Evolutionary conservation across 2,888 invertebrate species (phyloP).

Genomic region (Nipponacmea schrenckii): DNA sequence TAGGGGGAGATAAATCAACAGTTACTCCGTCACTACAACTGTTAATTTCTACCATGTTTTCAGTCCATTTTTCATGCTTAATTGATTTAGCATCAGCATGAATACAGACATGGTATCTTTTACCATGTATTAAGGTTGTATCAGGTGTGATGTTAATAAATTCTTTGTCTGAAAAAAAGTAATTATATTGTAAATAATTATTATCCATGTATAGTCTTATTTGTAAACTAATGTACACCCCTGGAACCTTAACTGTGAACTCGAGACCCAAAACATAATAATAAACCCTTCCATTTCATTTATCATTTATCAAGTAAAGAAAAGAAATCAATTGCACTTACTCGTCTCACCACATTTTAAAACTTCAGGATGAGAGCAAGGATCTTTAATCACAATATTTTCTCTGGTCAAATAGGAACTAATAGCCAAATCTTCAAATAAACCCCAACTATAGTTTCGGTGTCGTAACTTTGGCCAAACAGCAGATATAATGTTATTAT

Average conservation of each 20-base stretch:
- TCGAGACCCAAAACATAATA: too few relatives aligned
- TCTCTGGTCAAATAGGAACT: neutral
- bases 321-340: neutral
- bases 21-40: constrained; percentile 48
- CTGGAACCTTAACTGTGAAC: too few relatives aligned
- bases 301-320: too few relatives aligned
- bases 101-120: constrained; percentile 36
- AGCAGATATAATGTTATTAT: constrained; percentile 30
- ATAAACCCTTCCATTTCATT: too few relatives aligned
- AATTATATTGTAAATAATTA: neutral
- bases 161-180: neutral
- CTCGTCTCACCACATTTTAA: constrained; percentile 18
- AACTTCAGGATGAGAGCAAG: constrained; percentile 3
- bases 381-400: constrained; percentile 7
- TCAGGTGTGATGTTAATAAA: neutral
- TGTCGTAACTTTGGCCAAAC: constrained; percentile 33
- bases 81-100: constrained; percentile 32
- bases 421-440: constrained; percentile 13
- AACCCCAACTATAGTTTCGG: constrained; percentile 27
- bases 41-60: constrained; percentile 32
- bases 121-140: constrained; percentile 30
- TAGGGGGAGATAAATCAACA: constrained; percentile 40
- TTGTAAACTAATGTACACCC: too few relatives aligned
- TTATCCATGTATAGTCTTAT: too few relatives aligned
- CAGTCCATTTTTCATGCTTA: constrained; percentile 37